Conservation (phyloP, 2,797 vertebrate genomes). For the Pipistrellus pipistrellus region DNA sequence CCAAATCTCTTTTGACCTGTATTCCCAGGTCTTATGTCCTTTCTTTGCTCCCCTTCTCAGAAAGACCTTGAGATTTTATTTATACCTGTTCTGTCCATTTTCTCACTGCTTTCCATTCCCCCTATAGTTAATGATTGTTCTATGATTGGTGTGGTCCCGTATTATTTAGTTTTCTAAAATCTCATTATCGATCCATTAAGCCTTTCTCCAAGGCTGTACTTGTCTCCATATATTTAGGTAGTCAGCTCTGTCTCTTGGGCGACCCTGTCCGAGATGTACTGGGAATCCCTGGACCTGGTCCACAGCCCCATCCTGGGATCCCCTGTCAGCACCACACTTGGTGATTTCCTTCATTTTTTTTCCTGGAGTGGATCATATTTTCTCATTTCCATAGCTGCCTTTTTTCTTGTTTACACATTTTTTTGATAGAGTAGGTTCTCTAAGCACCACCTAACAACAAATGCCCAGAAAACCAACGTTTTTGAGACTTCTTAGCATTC, state of each 20-base stretch:
- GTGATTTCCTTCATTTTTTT: too few relatives aligned
- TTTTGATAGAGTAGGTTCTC: neutral
- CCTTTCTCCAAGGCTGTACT: neutral
- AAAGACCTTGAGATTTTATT: neutral
- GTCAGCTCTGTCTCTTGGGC: accelerated
- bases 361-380: neutral
- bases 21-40: accelerated
- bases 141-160: neutral
- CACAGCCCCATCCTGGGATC: accelerated
- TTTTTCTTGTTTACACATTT: neutral
- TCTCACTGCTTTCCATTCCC: neutral
- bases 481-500: neutral
- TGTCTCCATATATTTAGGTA: neutral
- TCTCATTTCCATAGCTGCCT: neutral
- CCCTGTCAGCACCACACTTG: accelerated
- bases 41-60: neutral
- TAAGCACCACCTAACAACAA: neutral
- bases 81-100: too few relatives aligned
- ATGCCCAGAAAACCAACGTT: neutral
- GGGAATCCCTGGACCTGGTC: accelerated
- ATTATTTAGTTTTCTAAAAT: neutral
- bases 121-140: neutral
- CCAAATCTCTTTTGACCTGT: neutral
- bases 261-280: neutral
- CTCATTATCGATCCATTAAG: neutral